phyloP scores from a whole-genome alignment of 2,888 invertebrate genomes.

The Clistopyga incitator region DNA sequence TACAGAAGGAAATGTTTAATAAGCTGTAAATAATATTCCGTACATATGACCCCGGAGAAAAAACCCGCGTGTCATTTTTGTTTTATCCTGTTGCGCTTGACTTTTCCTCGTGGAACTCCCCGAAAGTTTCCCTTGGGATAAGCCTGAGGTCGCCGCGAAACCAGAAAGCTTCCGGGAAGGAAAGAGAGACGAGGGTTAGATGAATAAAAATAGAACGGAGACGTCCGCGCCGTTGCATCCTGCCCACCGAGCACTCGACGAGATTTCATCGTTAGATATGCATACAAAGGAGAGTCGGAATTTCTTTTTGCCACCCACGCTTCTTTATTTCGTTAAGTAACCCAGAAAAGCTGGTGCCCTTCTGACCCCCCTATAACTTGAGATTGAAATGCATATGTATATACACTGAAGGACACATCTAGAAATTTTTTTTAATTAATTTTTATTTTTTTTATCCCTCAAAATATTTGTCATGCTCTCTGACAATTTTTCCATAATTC shows the following conservation, averaged over 20 bases:
- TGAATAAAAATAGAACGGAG: conserved; percentile 29
- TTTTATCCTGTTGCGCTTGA: background rate
- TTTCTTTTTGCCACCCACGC: conserved; percentile 4
- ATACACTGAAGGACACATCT: background rate
- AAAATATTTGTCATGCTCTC: too few relatives aligned
- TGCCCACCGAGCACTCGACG: background rate
- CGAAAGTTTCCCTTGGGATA: conserved; percentile 9
- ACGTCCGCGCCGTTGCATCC: background rate
- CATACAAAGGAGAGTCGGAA: background rate
- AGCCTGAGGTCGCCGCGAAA: background rate
- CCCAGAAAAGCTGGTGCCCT: conserved; percentile 11
- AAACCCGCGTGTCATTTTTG: background rate
- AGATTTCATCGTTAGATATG: conserved; percentile 27
- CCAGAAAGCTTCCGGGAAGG: conserved; percentile 34
- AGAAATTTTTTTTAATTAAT: background rate
- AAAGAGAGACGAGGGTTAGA: conserved; percentile 26
- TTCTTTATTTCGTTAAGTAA: conserved; percentile 17
- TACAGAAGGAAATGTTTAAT: background rate
- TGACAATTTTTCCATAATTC: too few relatives aligned
- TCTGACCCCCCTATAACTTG: background rate
- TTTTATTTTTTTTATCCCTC: too few relatives aligned
- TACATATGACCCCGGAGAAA: background rate
- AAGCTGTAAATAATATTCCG: background rate
- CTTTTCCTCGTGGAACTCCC: conserved; percentile 16
- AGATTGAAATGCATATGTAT: conserved; percentile 12